These are phyloP conservation scores for Aplocera efformata DNA, from an alignment of 2,888 invertebrate species.

Conservation along the genomic window DNA sequence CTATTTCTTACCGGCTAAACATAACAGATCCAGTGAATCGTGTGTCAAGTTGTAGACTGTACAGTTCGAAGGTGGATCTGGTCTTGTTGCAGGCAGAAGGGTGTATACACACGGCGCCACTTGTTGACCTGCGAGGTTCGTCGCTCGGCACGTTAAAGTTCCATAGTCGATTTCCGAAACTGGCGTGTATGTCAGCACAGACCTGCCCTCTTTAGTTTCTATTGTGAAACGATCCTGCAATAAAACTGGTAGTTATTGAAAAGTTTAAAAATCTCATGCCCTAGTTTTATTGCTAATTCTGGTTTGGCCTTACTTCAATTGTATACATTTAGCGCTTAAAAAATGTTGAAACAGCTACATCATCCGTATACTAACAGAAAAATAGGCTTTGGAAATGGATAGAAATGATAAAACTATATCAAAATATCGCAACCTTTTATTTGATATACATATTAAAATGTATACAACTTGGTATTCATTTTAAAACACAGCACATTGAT, in stretches of 20 bases:
- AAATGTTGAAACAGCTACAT: no score
- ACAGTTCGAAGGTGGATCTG: conserved; percentile 89
- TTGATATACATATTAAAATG: no score
- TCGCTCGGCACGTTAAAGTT: conserved; percentile 88
- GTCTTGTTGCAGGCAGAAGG: conserved; percentile 87
- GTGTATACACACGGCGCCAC: conserved; percentile 87
- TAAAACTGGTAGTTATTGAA: conserved; percentile 1
- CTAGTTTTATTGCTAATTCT: no score
- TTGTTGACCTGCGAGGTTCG: conserved; percentile 86
- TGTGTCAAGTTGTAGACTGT: conserved; percentile 88
- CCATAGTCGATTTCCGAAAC: conserved; percentile 89
- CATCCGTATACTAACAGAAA: no score
- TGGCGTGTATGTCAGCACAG: conserved; percentile 88
- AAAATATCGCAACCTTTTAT: no score
- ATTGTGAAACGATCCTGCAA: conserved; percentile 79
- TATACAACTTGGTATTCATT: no score
- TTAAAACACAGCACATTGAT: no score
- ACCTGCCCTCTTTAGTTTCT: conserved; percentile 76
- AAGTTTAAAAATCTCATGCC: no score
- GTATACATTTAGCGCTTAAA: no score
- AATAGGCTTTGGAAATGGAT: no score
- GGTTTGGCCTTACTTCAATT: no score
- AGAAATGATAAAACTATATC: no score
- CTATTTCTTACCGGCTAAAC: conserved; percentile 74
- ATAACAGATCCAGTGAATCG: conserved; percentile 87